Conservation (phyloP, 2,888 invertebrate species). For the Dolichomitus sp. region DNA sequence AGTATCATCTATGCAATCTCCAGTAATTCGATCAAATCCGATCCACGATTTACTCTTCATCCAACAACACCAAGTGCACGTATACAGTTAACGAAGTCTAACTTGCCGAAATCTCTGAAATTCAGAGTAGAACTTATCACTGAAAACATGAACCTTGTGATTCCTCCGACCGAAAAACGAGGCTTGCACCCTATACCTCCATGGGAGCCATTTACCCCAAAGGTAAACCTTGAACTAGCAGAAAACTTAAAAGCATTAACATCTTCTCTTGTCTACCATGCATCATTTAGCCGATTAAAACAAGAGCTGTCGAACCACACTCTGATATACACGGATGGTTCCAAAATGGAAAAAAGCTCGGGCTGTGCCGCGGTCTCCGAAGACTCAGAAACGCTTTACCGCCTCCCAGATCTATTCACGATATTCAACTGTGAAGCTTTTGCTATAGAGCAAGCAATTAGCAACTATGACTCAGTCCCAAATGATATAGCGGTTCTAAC, state of each 20-base stretch:
- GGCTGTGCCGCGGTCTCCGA: slow-evolving; percentile 43
- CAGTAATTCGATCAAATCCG: neutral
- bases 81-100: neutral
- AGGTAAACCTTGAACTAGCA: slow-evolving; percentile 11
- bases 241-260: slow-evolving; percentile 14
- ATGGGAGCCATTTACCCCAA: slow-evolving; percentile 5
- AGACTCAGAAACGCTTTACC: neutral
- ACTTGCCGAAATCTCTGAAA: slow-evolving; percentile 10
- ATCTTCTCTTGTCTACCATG: neutral
- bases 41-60: neutral
- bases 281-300: neutral
- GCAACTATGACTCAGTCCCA: neutral
- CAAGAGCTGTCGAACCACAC: neutral
- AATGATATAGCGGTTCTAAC: neutral
- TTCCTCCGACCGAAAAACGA: slow-evolving; percentile 1
- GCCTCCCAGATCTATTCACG: slow-evolving; percentile 22
- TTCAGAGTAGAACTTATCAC: neutral
- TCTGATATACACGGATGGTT: slow-evolving; percentile 44
- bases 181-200: neutral
- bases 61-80: neutral
- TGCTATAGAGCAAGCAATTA: slow-evolving; percentile 12
- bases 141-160: neutral
- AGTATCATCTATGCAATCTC: slow-evolving; percentile 24
- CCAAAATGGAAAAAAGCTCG: slow-evolving; percentile 11
- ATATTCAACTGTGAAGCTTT: slow-evolving; percentile 46